Evolutionary conservation across 2,888 invertebrate species (phyloP).

Genomic region (Platynereis dumerilii): DNA sequence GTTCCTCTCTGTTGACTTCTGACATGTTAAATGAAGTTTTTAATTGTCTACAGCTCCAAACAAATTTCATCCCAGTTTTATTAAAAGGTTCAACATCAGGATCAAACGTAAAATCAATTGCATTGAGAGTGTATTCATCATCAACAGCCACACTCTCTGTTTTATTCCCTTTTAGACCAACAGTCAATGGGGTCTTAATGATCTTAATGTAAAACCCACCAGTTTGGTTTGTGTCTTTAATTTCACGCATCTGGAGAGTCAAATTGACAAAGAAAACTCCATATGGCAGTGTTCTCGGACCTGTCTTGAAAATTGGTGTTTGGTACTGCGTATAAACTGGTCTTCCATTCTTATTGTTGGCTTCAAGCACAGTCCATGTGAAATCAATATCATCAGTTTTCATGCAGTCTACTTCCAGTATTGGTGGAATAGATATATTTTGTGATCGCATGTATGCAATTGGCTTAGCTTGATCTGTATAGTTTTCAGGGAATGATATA

Average conservation of each 20-base stretch:
- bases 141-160: neutral
- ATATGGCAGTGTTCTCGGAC: neutral
- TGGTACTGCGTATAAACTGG: neutral
- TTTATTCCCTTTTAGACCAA: neutral
- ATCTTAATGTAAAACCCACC: neutral
- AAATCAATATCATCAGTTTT: neutral
- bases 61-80: neutral
- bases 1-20: neutral
- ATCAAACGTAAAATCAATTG: constrained; percentile 4
- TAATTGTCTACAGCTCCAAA: neutral
- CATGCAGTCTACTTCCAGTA: constrained; percentile 8
- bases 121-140: neutral
- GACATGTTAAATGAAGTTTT: neutral
- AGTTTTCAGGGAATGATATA: constrained; percentile 5
- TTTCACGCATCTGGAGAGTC: neutral
- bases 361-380: neutral
- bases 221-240: neutral
- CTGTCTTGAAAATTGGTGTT: neutral
- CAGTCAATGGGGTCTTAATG: constrained; percentile 1
- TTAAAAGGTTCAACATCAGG: neutral
- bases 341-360: neutral
- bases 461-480: neutral
- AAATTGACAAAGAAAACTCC: neutral
- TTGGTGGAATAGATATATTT: neutral
- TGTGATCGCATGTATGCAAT: constrained; percentile 8